Base-by-base conservation (phyloP, 2,797 vertebrate species). In the Anomalospiza imberbis region DNA sequence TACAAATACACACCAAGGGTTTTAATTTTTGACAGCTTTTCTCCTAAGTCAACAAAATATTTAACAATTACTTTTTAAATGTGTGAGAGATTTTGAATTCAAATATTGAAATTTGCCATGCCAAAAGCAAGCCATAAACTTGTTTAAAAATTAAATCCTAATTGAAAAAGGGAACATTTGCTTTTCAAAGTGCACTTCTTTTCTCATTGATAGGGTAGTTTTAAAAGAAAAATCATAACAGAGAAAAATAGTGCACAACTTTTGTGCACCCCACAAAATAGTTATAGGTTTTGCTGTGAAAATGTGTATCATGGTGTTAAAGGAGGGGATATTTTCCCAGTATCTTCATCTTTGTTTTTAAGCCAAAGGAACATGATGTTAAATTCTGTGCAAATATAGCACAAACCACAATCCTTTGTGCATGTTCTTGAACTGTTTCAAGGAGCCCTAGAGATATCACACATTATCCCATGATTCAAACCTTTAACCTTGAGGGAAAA, bases 381-480 rank as follows among this genome's bases (percentile, higher is more conserved):
- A 94, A 96, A 96, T 89, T 96, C 91, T 87, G 88, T 5, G 7
- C 91, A 96, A 96, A 96, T 91, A 85, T 62, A 94, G 91, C 75
- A 93, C 83, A 96, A 96, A 94, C 88, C 91, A 95, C 70, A 93
- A 91, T 81, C 91, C 94, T 95, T 96, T 91, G 93, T 95, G 85
- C 26, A 22, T 91, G 95, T 93, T 95, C 94, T 95, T 96, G 94
- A 95, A 95, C 96, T 94, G 94, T 96, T 96, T 96, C 94, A 96
- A 96, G 94, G 95, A 96, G 88, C 96, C 95, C 95, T 87, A 91
- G 91, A 98, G 96, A 95, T 90, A 98, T 98, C 98, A 98, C 97
- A 98, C 97, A 97, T 95, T 95, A 97, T 97, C 97, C 98, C 97
- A 98, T 98, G 98, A 98, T 98, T 97, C 97, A 94, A 97, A 96